Evolutionary conservation across 2,797 vertebrate species (phyloP), one percentile per base, ranked within the genome.

Genomic region (Coregonus ussuriensis): DNA sequence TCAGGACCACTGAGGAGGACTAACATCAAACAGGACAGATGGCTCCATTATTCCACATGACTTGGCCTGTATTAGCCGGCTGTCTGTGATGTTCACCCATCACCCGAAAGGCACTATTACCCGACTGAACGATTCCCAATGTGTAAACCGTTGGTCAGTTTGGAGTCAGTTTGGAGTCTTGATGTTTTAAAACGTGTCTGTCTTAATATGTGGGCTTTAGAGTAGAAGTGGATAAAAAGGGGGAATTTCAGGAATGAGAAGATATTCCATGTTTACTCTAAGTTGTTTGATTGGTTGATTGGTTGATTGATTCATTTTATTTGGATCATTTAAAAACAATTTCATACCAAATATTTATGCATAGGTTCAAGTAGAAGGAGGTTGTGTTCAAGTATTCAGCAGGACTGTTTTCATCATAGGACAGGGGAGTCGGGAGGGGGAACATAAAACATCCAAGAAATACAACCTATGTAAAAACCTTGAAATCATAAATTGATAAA

Each of bases 61-160:
- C 35, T 21, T 47, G 33, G 18, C 68, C 33, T n/a, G 35, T 47
- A 70, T 70, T 6, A 47, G 68, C 16, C 37, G 18, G 18, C 37
- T 74, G 74, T 65, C 15, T 21, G 51, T 72, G n/a, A 63, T 76
- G 82, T 83, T 82, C 79, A 68, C n/a, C 14, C 70, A n/a, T 70
- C 16, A 35, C 84, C 83, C 84, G 84, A 86, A 87, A 87, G 77
- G 77, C 70, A 4, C 67, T 74, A 87, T 91, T 85, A 83, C 78
- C 79, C 71, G 51, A 78, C 79, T 35, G 80, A 89, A 74, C 70
- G 1, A 74, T 1, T 72, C 82, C 74, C 35, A 47, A 67, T 21
- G 67, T 62, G 21, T 31, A 13, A 59, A 56, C 66, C 4, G 16
- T 78, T 73, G n/a, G 79, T 56, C 78, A 79, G 78, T 79, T 84